phyloP scores from a whole-genome alignment of 2,888 invertebrate species.

The Pantelozetes paolii region DNA sequence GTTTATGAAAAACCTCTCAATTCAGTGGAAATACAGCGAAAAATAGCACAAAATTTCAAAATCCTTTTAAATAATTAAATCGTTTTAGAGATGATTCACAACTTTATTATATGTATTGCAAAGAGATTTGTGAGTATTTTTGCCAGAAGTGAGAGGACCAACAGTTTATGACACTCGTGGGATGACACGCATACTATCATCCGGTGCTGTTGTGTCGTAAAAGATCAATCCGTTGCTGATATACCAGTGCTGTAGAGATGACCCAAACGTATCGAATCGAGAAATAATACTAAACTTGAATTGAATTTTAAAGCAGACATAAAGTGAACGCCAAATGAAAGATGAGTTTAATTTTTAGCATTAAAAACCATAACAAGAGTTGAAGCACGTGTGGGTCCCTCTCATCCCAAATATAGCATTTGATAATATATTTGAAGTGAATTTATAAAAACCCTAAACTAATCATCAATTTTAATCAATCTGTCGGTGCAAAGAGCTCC shows the following conservation, averaged over 20 bases:
- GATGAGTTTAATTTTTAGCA: background rate
- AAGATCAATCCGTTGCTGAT: background rate
- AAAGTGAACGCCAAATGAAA: background rate
- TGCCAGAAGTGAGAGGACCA: background rate
- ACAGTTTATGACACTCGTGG: constrained; percentile 22
- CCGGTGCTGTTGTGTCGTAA: constrained; percentile 8
- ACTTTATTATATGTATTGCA: background rate
- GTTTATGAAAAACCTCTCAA: background rate
- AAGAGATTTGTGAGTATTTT: background rate
- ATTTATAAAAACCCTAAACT: constrained; percentile 24
- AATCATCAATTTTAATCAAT: background rate
- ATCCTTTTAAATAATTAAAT: constrained; percentile 31
- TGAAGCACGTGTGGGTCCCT: background rate
- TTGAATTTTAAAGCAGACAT: constrained; percentile 23
- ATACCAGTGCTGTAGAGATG: background rate
- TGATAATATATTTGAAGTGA: background rate
- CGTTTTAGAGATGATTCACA: constrained; percentile 3
- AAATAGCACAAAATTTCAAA: constrained; percentile 21
- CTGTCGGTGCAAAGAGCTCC: too few relatives aligned
- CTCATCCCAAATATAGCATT: background rate
- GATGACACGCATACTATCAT: constrained; percentile 1
- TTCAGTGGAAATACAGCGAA: background rate
- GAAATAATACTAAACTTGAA: background rate
- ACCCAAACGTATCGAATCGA: background rate
- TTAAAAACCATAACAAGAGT: background rate